Evolutionary conservation across 2,797 vertebrate genomes (phyloP).

Genomic region (Picus viridis): DNA sequence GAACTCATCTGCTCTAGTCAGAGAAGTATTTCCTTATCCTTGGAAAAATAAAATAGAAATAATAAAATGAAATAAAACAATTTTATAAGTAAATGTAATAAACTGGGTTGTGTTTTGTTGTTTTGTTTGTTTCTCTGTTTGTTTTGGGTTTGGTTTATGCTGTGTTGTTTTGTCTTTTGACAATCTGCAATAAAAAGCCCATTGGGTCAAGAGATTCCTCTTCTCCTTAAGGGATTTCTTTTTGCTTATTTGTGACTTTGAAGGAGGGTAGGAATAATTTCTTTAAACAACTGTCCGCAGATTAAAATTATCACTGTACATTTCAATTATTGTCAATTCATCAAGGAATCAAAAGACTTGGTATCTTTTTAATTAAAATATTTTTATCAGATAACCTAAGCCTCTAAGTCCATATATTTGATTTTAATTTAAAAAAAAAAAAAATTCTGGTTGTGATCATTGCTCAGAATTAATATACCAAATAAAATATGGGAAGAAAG

Average conservation of each 20-base stretch:
- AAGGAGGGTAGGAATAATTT: constrained; percentile 8
- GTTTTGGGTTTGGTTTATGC: not conserved
- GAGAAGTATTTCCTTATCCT: not conserved
- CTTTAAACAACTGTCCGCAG: not conserved
- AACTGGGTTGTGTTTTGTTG: not conserved
- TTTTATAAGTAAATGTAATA: not conserved
- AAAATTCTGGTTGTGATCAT: constrained; percentile 80
- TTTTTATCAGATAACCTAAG: constrained; percentile 81
- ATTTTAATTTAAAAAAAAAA: constrained; percentile 81
- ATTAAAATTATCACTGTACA: constrained; percentile 61
- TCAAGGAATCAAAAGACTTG: constrained; percentile 30
- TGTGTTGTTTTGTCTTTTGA: not conserved
- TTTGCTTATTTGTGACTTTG: constrained; percentile 29
- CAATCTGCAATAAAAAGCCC: not conserved
- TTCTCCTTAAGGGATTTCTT: not conserved
- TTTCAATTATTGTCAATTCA: constrained; percentile 65
- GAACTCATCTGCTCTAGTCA: not conserved
- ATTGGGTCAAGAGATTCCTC: not conserved
- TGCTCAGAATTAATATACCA: constrained; percentile 81
- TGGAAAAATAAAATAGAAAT: not conserved
- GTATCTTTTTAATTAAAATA: constrained; percentile 77
- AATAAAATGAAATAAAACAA: not conserved
- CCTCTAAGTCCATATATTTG: constrained; percentile 79
- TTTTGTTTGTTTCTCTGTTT: no score
- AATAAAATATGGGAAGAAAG: constrained; percentile 83